Conservation (phyloP, 2,113 vertebrate species). For the Eulemur macaco region DNA sequence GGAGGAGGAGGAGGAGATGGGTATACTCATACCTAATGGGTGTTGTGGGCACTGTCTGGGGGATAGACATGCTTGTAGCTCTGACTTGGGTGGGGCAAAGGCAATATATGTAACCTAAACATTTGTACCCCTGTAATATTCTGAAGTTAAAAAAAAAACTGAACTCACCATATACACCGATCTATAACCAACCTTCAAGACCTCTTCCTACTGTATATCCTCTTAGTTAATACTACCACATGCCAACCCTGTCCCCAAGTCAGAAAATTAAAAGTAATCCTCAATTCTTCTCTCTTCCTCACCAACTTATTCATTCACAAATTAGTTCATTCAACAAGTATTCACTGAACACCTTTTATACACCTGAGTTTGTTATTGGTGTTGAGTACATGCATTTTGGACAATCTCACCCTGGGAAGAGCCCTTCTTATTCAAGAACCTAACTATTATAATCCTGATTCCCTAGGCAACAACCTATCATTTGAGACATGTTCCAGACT, state of each 20-base stretch:
- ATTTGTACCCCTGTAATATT: too few species aligned
- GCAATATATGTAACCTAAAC: too few species aligned
- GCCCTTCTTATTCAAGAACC: slow-evolving; percentile 24
- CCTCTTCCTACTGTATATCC: neutral
- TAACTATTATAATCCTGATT: slow-evolving; percentile 51
- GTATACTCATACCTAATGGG: too few species aligned
- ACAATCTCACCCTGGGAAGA: neutral
- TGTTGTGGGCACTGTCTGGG: too few species aligned
- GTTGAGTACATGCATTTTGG: neutral
- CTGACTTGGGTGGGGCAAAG: too few species aligned
- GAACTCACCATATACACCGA: neutral
- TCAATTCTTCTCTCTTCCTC: neutral
- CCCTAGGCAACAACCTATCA: slow-evolving; percentile 40
- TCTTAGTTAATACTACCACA: neutral
- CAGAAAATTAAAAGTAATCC: neutral
- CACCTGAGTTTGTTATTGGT: slow-evolving; percentile 10
- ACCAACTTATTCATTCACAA: neutral
- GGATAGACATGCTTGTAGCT: too few species aligned
- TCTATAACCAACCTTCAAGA: neutral
- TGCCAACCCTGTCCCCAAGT: neutral
- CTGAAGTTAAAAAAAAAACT: too few species aligned
- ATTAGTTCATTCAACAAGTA: slow-evolving; percentile 4
- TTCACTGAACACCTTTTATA: neutral
- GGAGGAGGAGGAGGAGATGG: too few species aligned
- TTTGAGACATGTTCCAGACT: slow-evolving; percentile 53